A percentile compares a stretch with the other conserved stretches of the same genome.
Conservation (phyloP, 35 echinoderm and acorn worm genomes). For the Acanthaster planci region DNA sequence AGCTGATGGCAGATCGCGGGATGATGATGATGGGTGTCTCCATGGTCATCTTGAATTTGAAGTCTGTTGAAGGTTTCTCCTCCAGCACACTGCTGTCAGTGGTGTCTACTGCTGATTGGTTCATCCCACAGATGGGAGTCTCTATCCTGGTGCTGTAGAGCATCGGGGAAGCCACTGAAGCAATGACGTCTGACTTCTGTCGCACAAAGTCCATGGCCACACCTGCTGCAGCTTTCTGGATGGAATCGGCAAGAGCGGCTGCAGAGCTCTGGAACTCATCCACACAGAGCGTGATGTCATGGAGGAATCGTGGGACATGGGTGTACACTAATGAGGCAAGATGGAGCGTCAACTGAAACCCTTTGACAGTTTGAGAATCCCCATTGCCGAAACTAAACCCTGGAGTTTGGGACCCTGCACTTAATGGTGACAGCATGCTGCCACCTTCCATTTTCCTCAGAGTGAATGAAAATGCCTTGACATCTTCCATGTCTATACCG, state of each 20-base stretch:
- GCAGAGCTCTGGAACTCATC: constrained; percentile 92
- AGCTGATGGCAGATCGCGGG: constrained; percentile 69
- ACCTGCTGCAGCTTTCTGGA: constrained; percentile 88
- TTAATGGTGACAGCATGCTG: background rate
- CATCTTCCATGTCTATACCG: background rate
- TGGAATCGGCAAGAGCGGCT: constrained; percentile 63
- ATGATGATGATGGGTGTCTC: constrained; percentile 86
- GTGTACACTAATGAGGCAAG: constrained; percentile 86
- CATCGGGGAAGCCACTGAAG: constrained; percentile 34
- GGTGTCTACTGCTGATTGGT: background rate
- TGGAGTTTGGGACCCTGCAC: background rate
- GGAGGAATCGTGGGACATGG: constrained; percentile 83
- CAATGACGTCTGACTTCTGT: constrained; percentile 39
- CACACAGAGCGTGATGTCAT: constrained; percentile 69
- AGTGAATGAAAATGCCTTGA: constrained; percentile 62
- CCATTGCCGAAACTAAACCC: background rate
- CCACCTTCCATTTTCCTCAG: constrained; percentile 34
- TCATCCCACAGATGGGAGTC: constrained; percentile 1
- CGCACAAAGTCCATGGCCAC: constrained; percentile 88
- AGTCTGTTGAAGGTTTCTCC: constrained; percentile 2
- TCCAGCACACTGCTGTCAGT: constrained; percentile 23
- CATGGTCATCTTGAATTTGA: constrained; percentile 84
- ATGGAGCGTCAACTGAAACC: constrained; percentile 32
- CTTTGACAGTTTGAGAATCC: background rate
- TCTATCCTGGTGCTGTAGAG: constrained; percentile 61